Conservation (phyloP, 2,888 invertebrate species). For the Papilio elwesi region DNA sequence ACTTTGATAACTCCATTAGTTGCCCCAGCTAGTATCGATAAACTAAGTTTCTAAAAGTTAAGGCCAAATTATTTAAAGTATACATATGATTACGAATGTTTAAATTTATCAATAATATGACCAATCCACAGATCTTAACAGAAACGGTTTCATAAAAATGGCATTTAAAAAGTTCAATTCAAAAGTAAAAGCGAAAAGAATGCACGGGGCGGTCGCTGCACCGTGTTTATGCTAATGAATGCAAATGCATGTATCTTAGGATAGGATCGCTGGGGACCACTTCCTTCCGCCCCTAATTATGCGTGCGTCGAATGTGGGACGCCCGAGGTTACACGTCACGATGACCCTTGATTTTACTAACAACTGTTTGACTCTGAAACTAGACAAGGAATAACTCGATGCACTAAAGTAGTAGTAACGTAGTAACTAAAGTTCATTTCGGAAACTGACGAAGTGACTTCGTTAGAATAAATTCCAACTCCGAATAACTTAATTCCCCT, state of each 20-base stretch:
- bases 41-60: no score
- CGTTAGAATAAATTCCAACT: no score
- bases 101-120: background rate
- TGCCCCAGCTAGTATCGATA: no score
- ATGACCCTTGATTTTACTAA: conserved; percentile 37
- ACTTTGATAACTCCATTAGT: no score
- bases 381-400: background rate
- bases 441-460: no score
- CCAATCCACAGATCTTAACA: background rate
- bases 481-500: no score
- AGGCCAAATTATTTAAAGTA: no score
- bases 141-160: conserved; percentile 1
- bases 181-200: conserved; percentile 36
- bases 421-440: no score
- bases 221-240: conserved; percentile 59
- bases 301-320: conserved; percentile 54
- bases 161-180: background rate
- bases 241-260: conserved; percentile 65
- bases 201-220: conserved; percentile 44
- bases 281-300: conserved; percentile 67
- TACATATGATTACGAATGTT: no score
- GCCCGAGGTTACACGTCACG: conserved; percentile 39
- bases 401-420: no score
- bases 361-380: conserved; percentile 12
- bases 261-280: conserved; percentile 59